Percentiles rank a stretch among this genome's conserved stretches.
Conservation (phyloP, 2,888 invertebrate species). For the Agriopis leucophaearia region DNA sequence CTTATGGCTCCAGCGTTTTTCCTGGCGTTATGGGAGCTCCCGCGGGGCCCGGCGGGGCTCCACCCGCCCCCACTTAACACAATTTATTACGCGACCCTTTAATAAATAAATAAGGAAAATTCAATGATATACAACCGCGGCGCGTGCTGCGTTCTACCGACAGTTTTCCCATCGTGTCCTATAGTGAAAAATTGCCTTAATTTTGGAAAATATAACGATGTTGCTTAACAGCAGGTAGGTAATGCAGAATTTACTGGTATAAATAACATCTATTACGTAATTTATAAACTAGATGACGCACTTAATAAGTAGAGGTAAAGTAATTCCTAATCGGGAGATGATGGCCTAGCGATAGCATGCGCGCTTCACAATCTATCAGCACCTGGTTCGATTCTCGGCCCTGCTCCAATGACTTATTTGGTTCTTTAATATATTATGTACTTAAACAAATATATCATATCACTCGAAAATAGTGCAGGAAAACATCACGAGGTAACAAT, state of each 20-base stretch:
- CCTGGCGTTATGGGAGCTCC: conserved; percentile 81
- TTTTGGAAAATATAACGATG: conserved; percentile 56
- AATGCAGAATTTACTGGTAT: conserved; percentile 32
- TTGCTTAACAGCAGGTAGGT: conserved; percentile 34
- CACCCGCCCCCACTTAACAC: conserved; percentile 85
- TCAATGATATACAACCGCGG: conserved; percentile 79
- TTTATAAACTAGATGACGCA: conserved; percentile 2
- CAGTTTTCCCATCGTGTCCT: conserved; percentile 53
- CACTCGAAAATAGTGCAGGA: no score
- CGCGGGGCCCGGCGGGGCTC: conserved; percentile 77
- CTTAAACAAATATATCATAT: no score
- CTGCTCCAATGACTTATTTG: no score
- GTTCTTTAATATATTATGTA: no score
- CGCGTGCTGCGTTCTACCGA: conserved; percentile 61
- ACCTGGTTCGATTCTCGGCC: no score
- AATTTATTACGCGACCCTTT: conserved; percentile 84
- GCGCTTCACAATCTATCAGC: no score
- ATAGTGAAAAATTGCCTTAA: conserved; percentile 67
- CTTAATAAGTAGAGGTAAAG: neutral
- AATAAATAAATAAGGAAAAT: conserved; percentile 86
- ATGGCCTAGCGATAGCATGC: no score
- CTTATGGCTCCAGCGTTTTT: conserved; percentile 80
- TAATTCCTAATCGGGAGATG: neutral
- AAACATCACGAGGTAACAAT: no score
- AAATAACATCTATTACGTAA: conserved; percentile 34